Evolutionary conservation across 2,888 invertebrate species (phyloP), one percentile per base, ranked within the genome.

Genomic region (Unio pictorum): DNA sequence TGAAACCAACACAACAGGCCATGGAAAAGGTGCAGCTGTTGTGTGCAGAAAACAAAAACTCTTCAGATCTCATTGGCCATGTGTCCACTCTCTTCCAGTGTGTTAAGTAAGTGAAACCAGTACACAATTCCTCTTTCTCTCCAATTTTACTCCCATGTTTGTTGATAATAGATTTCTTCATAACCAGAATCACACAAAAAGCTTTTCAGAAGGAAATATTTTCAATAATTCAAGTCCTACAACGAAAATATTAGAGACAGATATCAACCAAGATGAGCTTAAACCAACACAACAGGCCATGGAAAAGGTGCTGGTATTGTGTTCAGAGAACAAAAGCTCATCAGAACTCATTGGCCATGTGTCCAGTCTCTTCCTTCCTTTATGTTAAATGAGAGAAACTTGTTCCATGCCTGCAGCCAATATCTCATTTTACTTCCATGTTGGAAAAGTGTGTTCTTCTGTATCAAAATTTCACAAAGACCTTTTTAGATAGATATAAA

Each of bases 21-120:
- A 94, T 98, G 72, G 98, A 98, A 90, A 97, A 96, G 89, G 97
- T 97, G 0, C 97, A 95, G 88, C 94, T 93, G 63, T 95, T 98
- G 73, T 97, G 97, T 88, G 94, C 94, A 86, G 94, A 94, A 67
- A 96, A 95, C 75, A 96, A 96, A 87, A 96, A 97, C 67, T 96
- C 97, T 18, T 95, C 96, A 1, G 98, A 98, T 90, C 92, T 98
- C 6, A 94, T 98, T 84, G 96, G 96, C 0, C 98, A 99, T 89
- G 91, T 99, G 18, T 94, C 94, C 55, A 94, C 95, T 0, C 91
- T 99, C 18, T 98, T 97, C 71, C 83, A 86, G 45, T 89, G 88
- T 71, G 81, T 89, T 67, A 88, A 87, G 89, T 89, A 78, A 77
- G 84, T 73, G 6, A 34, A 58, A 45, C 45, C 15, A 15, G 15